Evolutionary conservation across 2,797 vertebrate species (phyloP).

Genomic region (Sylvia borin): DNA sequence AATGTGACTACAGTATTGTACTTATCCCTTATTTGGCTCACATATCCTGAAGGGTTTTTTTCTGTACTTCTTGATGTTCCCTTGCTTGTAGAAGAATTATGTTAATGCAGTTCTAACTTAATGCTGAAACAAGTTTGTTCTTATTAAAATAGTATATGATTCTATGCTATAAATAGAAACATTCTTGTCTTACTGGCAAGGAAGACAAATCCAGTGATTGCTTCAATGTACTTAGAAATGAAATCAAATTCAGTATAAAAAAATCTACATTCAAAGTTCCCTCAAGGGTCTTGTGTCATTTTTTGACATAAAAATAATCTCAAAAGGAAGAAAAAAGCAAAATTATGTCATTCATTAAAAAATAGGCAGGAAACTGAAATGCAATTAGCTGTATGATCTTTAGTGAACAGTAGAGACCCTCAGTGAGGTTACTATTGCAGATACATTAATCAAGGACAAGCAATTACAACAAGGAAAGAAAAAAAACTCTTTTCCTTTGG

Average conservation of each 20-base stretch:
- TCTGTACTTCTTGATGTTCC: background rate
- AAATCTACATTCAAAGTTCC: background rate
- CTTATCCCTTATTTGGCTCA: background rate
- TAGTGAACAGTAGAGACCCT: conserved; percentile 17
- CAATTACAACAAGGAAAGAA: background rate
- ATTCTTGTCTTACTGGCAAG: background rate
- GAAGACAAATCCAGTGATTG: background rate
- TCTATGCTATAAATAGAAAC: conserved; percentile 5
- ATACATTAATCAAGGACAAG: background rate
- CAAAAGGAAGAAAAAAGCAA: background rate
- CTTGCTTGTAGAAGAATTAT: background rate
- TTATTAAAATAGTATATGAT: background rate
- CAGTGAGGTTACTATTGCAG: background rate
- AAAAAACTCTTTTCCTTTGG: background rate
- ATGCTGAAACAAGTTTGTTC: background rate
- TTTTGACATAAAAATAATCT: background rate
- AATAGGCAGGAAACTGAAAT: background rate
- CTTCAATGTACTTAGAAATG: background rate
- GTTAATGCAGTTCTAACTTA: background rate
- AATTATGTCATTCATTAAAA: background rate
- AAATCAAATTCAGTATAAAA: background rate
- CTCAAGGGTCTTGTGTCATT: background rate
- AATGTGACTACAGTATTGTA: background rate
- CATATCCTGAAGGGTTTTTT: background rate
- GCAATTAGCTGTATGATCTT: background rate